Evolutionary conservation across 2,797 vertebrate species (phyloP), one percentile per base, ranked within the genome.

Genomic region (Ctenopoma multispine): DNA sequence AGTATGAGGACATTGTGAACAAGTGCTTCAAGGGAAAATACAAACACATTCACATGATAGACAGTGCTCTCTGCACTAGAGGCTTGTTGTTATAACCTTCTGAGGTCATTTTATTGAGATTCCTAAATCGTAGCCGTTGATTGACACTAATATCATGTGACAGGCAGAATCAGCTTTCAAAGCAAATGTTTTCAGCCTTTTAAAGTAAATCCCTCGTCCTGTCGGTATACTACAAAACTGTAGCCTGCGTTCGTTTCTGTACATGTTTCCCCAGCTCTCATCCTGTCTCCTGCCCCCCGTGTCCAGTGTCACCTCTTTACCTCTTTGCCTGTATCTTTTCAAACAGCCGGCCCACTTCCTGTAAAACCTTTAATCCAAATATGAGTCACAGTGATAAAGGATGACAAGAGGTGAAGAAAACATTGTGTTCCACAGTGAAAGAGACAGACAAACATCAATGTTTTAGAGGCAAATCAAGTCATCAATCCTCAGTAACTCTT

Each of bases 291-390:
- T 24, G 3, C n/a, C 7, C 20, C 43, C 34, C n/a, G 14, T 29
- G 57, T 38, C 54, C 38, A 17, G 40, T 10, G 1, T 23, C 21
- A 62, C 41, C 54, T 69, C 48, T 1, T 23, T n/a, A 62, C 41
- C 54, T 71, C 47, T 72, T 36, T 65, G 43, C 14, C 17, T 40
- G 27, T 60, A 31, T 61, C 59, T 68, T 81, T 63, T 70, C 7
- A 14, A 34, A 56, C 43, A 23, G 12, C 46, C 21, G 24, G n/a
- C 44, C 27, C 47, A 20, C 20, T 78, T 82, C 62, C 81, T 49
- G 29, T 75, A 75, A 80, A 85, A 75, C 74, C 23, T 0, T 1
- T 87, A 77, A 79, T 58, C 54, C 14, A 31, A 58, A 83, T 54
- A 57, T 78, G 80, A 87, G 75, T 81, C 73, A 79, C 21, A 0